Evolutionary conservation across 2,797 vertebrate genomes (phyloP).

Genomic region (Hafferia zeledoni): DNA sequence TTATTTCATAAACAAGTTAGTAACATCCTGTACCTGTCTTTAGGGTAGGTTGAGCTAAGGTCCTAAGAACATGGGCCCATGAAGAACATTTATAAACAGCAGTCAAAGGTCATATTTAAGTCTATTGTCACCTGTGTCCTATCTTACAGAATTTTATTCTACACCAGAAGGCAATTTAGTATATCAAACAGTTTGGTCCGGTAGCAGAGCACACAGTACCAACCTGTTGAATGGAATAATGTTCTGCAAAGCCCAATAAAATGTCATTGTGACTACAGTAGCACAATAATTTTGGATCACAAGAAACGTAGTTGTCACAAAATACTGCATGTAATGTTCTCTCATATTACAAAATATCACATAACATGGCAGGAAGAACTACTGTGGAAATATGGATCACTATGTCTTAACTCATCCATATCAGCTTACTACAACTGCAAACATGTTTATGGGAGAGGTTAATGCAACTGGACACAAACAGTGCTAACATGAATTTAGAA

Average conservation of each 20-base stretch:
- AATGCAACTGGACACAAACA: no score
- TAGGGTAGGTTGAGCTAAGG: neutral
- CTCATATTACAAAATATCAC: neutral
- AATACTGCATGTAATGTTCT: neutral
- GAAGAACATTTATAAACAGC: neutral
- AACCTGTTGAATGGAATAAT: neutral
- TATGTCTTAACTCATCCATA: no score
- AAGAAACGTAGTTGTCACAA: neutral
- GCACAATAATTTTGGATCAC: neutral
- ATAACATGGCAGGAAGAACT: neutral
- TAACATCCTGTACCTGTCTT: neutral
- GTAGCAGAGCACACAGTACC: fast-evolving
- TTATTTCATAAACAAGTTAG: neutral
- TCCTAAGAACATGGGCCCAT: neutral
- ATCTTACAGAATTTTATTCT: neutral
- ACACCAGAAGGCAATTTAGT: neutral
- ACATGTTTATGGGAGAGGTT: no score
- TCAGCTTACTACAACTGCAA: no score
- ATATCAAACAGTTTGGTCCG: neutral
- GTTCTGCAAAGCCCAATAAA: neutral
- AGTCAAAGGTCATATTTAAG: neutral
- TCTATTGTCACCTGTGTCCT: neutral
- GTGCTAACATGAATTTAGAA: no score
- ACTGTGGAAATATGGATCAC: no score
- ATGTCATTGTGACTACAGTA: neutral